Percentiles rank a stretch among this genome's conserved stretches.
These are phyloP conservation scores for Macquaria australasica DNA, from an alignment of 2,113 vertebrate genomes.

Conservation along the genomic window DNA sequence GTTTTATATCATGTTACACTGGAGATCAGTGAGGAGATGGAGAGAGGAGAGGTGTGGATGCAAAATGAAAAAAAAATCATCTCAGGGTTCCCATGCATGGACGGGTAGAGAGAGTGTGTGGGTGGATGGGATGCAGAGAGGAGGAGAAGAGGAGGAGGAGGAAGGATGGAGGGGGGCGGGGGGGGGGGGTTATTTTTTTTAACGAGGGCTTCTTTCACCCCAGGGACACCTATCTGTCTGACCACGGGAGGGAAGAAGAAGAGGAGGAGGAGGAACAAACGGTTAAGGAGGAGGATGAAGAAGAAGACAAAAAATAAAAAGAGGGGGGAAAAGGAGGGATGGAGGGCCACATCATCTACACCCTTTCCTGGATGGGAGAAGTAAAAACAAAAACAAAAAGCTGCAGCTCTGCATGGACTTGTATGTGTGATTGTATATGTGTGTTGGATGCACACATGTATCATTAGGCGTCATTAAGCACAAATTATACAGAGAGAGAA, in stretches of 20 bases:
- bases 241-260: background rate
- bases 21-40: conserved; percentile 17
- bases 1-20: background rate
- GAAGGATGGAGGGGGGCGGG: background rate
- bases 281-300: background rate
- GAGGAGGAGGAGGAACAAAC: background rate
- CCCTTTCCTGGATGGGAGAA: conserved; percentile 44
- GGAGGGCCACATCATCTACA: conserved; percentile 42
- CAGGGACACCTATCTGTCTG: conserved; percentile 43
- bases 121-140: conserved; percentile 53
- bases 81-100: conserved; percentile 38
- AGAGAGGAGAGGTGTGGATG: background rate
- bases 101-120: conserved; percentile 23
- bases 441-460: conserved; percentile 68
- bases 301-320: background rate
- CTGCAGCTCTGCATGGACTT: background rate
- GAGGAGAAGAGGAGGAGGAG: conserved; percentile 2
- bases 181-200: conserved; percentile 14
- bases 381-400: background rate
- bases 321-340: background rate
- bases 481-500: conserved; percentile 79
- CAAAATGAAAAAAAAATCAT: conserved; percentile 8
- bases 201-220: conserved; percentile 46
- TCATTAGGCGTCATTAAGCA: conserved; percentile 81
- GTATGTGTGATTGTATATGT: conserved; percentile 28